Percentiles rank a stretch among this genome's conserved stretches.
phyloP scores from a whole-genome alignment of 2,797 vertebrate species.

The Rhinophrynus dorsalis region DNA sequence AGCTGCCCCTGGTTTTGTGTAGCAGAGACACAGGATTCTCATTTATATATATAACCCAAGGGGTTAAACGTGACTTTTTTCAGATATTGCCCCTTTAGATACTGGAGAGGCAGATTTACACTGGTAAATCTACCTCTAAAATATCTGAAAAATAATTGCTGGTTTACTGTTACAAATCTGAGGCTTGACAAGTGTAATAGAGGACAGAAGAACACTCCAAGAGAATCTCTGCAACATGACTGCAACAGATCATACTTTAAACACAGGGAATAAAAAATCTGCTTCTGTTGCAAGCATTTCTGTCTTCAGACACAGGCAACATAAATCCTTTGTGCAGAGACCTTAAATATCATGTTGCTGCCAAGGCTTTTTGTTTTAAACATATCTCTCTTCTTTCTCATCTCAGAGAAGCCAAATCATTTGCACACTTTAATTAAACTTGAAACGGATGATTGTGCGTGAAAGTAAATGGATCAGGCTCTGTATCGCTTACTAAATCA shows the following conservation, averaged over 20 bases:
- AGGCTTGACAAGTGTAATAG: not conserved
- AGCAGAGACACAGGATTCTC: no score
- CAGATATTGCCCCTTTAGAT: no score
- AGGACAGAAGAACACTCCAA: not conserved
- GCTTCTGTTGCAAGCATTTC: not conserved
- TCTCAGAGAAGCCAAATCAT: not conserved
- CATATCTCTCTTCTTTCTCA: not conserved
- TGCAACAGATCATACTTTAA: not conserved
- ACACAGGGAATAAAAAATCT: not conserved
- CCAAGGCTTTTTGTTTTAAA: not conserved
- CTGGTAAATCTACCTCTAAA: no score
- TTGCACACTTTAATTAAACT: conserved; percentile 3
- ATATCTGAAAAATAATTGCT: not conserved
- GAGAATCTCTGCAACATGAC: not conserved
- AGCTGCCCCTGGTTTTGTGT: no score
- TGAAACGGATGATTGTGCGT: not conserved
- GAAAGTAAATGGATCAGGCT: not conserved
- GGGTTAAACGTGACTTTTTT: no score
- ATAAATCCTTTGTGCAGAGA: not conserved
- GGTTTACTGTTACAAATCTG: not conserved
- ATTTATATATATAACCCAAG: no score
- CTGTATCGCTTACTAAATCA: not conserved
- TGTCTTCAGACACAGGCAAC: not conserved
- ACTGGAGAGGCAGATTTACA: no score
- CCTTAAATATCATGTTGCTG: not conserved